Conservation (phyloP, 2,797 vertebrate genomes). For the Kryptolebias ocellatus region DNA sequence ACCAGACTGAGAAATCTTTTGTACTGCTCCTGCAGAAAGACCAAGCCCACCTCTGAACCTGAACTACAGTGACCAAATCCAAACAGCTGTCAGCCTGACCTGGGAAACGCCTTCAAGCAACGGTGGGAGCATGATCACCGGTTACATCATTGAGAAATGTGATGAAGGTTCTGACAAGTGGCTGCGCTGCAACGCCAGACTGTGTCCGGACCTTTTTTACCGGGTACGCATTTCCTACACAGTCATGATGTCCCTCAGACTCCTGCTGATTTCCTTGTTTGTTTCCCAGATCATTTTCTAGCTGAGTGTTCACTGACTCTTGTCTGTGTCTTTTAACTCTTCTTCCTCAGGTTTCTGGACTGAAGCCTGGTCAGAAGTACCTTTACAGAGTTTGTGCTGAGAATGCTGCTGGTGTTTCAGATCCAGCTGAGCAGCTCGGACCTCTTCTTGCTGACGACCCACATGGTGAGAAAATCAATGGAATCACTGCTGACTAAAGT, state of each 20-base stretch:
- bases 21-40: slow-evolving; percentile 80
- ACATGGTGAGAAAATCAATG: slow-evolving; percentile 77
- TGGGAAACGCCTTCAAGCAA: slow-evolving; percentile 95
- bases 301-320: not conserved
- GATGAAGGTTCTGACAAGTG: slow-evolving; percentile 93
- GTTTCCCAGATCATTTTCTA: not conserved
- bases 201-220: slow-evolving; percentile 90
- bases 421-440: slow-evolving; percentile 91
- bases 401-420: slow-evolving; percentile 94
- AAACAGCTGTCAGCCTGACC: slow-evolving; percentile 88
- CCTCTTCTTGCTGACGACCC: slow-evolving; percentile 93
- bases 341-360: slow-evolving; percentile 87
- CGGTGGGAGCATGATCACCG: slow-evolving; percentile 93
- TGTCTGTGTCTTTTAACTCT: not conserved
- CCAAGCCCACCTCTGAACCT: slow-evolving; percentile 95
- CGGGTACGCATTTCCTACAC: slow-evolving; percentile 77
- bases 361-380: slow-evolving; percentile 90
- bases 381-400: slow-evolving; percentile 94
- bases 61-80: slow-evolving; percentile 88
- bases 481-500: not conserved
- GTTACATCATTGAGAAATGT: slow-evolving; percentile 92
- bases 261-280: not conserved
- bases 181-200: slow-evolving; percentile 92
- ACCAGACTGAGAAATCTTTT: not conserved
- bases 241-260: not conserved